Evolutionary conservation across 2,113 vertebrate genomes (phyloP).

Genomic region (Sylvia atricapilla): DNA sequence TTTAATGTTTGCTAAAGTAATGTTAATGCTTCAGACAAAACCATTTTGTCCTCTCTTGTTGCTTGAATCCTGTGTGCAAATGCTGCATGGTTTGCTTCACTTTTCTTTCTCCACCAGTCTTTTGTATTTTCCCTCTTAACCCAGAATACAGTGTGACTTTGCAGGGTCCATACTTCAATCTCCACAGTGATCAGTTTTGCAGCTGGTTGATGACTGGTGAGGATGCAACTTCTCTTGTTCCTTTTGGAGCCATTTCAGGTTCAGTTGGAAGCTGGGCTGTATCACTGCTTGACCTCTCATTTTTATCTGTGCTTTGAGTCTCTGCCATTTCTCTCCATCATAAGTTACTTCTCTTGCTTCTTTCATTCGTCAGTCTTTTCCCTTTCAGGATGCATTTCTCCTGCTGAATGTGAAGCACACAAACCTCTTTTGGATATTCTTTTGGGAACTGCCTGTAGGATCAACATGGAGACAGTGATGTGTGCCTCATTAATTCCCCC

Average conservation of each 20-base stretch:
- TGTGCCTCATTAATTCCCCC: background rate
- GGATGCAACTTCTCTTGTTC: background rate
- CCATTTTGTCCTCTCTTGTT: background rate
- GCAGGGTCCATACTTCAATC: background rate
- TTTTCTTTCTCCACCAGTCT: background rate
- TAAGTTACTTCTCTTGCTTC: background rate
- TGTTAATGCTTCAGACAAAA: background rate
- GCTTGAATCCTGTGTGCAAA: background rate
- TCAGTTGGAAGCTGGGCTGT: background rate
- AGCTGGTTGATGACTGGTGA: background rate
- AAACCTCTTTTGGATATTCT: background rate
- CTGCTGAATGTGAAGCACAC: background rate
- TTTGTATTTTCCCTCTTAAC: background rate
- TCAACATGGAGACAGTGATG: background rate
- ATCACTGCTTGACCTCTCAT: background rate
- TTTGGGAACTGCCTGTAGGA: background rate
- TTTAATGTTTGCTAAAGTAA: background rate
- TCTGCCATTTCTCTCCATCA: background rate
- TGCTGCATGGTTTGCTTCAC: background rate
- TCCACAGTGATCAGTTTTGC: background rate
- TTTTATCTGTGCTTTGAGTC: background rate
- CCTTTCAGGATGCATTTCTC: background rate
- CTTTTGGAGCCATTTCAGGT: background rate
- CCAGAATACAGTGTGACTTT: background rate
- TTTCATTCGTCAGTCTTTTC: background rate